Percentiles rank a stretch among this genome's conserved stretches.
Conservation (phyloP, 2,797 vertebrate species). For the Loris lydekkerianus region DNA sequence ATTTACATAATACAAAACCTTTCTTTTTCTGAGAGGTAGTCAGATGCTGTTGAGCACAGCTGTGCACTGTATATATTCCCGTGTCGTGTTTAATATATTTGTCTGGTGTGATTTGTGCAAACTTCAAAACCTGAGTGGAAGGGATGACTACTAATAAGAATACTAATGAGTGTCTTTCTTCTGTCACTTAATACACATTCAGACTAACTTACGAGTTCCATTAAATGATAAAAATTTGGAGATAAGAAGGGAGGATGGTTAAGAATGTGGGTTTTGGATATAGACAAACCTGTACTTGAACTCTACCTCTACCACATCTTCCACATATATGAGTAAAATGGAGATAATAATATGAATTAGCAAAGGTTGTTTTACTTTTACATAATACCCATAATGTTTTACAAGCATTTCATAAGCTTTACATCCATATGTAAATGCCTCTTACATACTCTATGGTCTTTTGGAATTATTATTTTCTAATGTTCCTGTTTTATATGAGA, state of each 20-base stretch:
- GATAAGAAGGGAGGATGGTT: neutral
- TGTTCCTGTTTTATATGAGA: neutral
- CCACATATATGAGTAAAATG: neutral
- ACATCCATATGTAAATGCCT: neutral
- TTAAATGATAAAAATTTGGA: neutral
- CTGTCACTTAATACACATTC: neutral
- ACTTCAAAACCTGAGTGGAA: neutral
- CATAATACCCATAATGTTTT: neutral
- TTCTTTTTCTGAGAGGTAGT: neutral
- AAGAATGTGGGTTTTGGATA: neutral
- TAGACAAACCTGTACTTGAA: neutral
- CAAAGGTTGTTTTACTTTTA: neutral
- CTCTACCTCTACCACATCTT: neutral
- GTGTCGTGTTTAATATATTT: neutral
- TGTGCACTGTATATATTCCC: neutral
- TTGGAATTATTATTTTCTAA: neutral
- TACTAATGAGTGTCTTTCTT: neutral
- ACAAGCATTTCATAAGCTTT: too few relatives aligned
- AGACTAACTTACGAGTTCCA: neutral
- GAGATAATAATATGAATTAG: neutral
- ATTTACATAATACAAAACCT: neutral
- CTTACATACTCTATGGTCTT: neutral
- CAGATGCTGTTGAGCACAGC: neutral
- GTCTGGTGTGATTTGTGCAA: neutral
- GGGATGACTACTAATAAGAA: neutral